Evolutionary conservation across 2,113 vertebrate genomes (phyloP).

Genomic region (Pseudonaja textilis): DNA sequence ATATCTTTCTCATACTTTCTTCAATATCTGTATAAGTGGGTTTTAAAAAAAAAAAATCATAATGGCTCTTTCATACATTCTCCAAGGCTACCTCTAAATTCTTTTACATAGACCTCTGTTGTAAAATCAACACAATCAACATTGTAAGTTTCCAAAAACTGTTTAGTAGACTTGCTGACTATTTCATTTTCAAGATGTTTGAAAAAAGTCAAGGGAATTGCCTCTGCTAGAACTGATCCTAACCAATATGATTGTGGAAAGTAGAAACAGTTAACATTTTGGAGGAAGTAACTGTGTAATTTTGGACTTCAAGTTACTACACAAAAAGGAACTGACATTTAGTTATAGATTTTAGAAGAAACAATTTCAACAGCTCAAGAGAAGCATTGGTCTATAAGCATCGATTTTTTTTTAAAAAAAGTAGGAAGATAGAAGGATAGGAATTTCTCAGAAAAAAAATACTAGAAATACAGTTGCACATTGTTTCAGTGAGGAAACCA

Average conservation of each 20-base stretch:
- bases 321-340: neutral
- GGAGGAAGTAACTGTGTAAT: neutral
- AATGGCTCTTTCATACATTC: neutral
- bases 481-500: neutral
- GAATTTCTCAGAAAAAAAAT: neutral
- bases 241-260: neutral
- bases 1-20: neutral
- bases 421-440: neutral
- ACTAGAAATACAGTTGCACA: neutral
- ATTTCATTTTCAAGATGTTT: neutral
- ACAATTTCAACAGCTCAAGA: neutral
- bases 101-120: neutral
- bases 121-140: neutral
- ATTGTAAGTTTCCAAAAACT: neutral
- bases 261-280: neutral
- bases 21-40: neutral
- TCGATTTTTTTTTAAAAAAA: neutral
- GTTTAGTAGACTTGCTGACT: neutral
- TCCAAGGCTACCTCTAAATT: neutral
- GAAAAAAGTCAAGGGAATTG: neutral
- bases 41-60: neutral
- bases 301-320: neutral
- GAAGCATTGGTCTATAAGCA: neutral
- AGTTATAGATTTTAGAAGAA: neutral
- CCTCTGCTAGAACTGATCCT: neutral